Base-by-base conservation (phyloP, 1,140 invertebrate genomes). In the Drosophila kanapiae region DNA sequence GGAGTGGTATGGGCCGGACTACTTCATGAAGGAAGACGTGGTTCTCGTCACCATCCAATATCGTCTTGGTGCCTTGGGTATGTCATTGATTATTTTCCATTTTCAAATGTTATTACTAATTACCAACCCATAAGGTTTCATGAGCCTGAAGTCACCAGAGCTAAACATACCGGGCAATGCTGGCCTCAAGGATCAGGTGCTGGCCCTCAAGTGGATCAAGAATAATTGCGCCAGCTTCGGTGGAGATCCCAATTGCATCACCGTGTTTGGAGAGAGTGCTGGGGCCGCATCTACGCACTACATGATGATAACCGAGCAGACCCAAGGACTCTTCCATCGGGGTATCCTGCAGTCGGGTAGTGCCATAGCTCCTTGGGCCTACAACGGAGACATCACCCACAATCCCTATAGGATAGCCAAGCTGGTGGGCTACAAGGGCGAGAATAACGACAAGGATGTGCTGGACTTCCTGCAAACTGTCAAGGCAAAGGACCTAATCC, bases 181-280 rank as follows among this genome's bases (percentile, higher is more conserved):
- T 57, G 95, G 95, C 5, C 91, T 96, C 6, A 95, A 94, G 86
- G 95, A 96, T 90, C 95, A 95, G 86, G 88, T 95, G 95, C 95
- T 43, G 94, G 96, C 95, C 3, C 75, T 95, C 3, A 93, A 93
- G 75, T 95, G 94, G 95, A 93, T 96, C 4, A 94, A 95, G 80
- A 93, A 94, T n/a, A 96, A 96, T 80, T 95, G 96, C 27, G 86
- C 94, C 49, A 85, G 93, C 64, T 94, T 94, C 68, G 94, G 94
- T 14, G 94, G 94, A 2, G 92, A 94, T 91, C 93, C 94, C 4
- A 85, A 93, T 33, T 93, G 90, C 42, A 91, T 94, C 4, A 94
- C 94, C 0, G 78, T 94, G 0, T 93, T 93, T 64, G 94, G 94
- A 2, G 92, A 93, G 38, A 93, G 93, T 29, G 94, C 94, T 16